phyloP scores from a whole-genome alignment of 2,797 vertebrate species.

The Amblyraja radiata region DNA sequence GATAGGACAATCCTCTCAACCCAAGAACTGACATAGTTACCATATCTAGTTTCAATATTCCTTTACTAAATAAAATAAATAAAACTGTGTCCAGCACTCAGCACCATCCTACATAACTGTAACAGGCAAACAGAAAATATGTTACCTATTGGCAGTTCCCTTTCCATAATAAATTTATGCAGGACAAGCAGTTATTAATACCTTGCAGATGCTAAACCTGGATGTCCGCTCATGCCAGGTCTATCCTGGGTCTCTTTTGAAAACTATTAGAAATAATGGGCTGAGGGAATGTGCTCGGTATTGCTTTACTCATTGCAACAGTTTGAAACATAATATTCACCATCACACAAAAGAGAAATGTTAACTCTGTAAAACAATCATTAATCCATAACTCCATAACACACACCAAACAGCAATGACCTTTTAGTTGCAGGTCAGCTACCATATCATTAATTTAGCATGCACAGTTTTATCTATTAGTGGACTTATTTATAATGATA shows the following conservation, averaged over 20 bases:
- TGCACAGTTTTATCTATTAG: background rate
- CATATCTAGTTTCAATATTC: too few relatives aligned
- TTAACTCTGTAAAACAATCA: background rate
- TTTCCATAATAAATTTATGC: background rate
- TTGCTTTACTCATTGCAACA: background rate
- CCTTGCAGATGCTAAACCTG: background rate
- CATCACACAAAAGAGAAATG: background rate
- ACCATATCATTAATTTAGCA: background rate
- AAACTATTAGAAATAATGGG: background rate
- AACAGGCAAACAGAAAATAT: too few relatives aligned
- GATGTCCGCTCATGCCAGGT: background rate
- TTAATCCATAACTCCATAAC: background rate
- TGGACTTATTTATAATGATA: background rate
- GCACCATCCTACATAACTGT: too few relatives aligned
- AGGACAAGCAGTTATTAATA: background rate
- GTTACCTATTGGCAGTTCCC: too few relatives aligned
- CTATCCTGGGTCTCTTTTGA: background rate
- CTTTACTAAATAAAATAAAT: too few relatives aligned
- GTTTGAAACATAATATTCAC: background rate
- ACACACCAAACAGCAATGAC: background rate
- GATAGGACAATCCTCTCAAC: too few relatives aligned
- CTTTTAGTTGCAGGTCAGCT: background rate
- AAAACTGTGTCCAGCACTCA: too few relatives aligned
- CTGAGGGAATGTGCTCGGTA: background rate
- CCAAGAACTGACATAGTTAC: too few relatives aligned